Conservation (phyloP, 1,140 invertebrate genomes). For the Anoplolepis gracilipes region DNA sequence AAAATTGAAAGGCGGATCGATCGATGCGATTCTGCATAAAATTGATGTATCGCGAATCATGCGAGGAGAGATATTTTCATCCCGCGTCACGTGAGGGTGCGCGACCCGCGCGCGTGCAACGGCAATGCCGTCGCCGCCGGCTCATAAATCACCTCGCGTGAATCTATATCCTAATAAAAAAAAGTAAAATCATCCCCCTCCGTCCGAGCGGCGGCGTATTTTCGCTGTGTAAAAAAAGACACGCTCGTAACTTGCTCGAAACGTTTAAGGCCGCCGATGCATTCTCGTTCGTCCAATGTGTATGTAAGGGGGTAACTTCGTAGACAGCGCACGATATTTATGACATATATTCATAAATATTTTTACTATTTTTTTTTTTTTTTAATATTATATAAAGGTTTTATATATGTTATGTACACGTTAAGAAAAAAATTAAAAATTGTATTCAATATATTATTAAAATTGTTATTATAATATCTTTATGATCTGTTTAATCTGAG, state of each 20-base stretch:
- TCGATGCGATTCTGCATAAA: slow-evolving; percentile 66
- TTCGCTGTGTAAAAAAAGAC: slow-evolving; percentile 42
- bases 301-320: no score
- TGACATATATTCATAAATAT: no score
- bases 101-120: slow-evolving; percentile 26
- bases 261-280: background rate
- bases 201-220: slow-evolving; percentile 38
- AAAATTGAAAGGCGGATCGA: slow-evolving; percentile 78
- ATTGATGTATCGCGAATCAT: slow-evolving; percentile 77
- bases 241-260: slow-evolving; percentile 37
- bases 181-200: slow-evolving; percentile 53
- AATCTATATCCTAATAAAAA: slow-evolving; percentile 67
- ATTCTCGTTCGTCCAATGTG: background rate
- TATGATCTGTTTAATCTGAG: no score
- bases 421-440: no score
- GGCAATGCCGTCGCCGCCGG: background rate
- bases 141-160: slow-evolving; percentile 66
- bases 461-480: no score
- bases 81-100: slow-evolving; percentile 48
- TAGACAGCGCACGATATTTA: no score
- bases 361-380: no score
- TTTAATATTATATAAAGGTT: no score
- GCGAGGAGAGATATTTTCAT: slow-evolving; percentile 71
- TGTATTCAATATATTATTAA: no score
- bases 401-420: no score